These are phyloP conservation scores for Syndactyla subalaris DNA, from an alignment of 2,797 vertebrate genomes.

Conservation along the genomic window DNA sequence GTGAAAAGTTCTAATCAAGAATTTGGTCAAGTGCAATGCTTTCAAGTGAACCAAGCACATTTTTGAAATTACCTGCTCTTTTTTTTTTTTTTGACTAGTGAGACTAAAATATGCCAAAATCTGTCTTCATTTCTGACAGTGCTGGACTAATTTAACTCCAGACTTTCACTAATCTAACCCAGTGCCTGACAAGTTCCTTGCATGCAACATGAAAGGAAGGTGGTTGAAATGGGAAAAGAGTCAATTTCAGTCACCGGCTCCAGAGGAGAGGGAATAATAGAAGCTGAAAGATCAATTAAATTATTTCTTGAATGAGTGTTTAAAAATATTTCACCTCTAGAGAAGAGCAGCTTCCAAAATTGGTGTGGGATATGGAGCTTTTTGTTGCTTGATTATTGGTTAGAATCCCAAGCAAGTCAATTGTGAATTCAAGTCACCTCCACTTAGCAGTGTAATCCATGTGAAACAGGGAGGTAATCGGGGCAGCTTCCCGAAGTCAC, in stretches of 20 bases:
- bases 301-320: constrained; percentile 47
- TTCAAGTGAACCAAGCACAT: background rate
- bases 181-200: background rate
- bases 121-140: background rate
- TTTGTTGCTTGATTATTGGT: constrained; percentile 11
- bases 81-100: background rate
- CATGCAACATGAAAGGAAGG: background rate
- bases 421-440: background rate
- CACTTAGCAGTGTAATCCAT: background rate
- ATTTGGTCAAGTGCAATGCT: background rate
- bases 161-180: background rate
- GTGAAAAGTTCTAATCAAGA: background rate
- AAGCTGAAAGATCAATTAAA: constrained; percentile 44
- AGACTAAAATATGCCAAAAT: background rate
- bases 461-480: background rate
- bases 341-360: constrained; percentile 18
- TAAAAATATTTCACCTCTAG: constrained; percentile 49
- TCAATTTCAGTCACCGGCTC: background rate
- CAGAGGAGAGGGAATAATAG: constrained; percentile 5
- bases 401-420: background rate
- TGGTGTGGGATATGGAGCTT: background rate
- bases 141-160: background rate
- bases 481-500: background rate
- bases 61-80: background rate
- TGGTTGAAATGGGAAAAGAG: constrained; percentile 8